phyloP scores from a whole-genome alignment of 2,888 invertebrate genomes.

The Aporophyla nigra region DNA sequence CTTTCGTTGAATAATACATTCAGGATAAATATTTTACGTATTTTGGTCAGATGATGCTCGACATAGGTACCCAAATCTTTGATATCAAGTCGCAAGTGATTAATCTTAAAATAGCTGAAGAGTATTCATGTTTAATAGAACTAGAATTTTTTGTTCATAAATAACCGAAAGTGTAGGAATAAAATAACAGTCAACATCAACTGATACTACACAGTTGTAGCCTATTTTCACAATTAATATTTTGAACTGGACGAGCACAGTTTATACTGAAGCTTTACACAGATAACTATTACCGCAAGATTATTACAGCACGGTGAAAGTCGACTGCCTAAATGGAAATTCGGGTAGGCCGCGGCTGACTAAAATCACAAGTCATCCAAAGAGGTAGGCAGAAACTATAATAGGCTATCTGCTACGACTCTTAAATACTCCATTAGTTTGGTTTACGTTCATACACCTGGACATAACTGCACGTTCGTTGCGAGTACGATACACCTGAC shows the following conservation, averaged over 20 bases:
- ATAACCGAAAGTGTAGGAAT: background rate
- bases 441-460: background rate
- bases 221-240: background rate
- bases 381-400: background rate
- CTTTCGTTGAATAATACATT: conserved; percentile 34
- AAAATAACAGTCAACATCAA: background rate
- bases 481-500: background rate
- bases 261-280: too few species aligned
- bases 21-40: conserved; percentile 7
- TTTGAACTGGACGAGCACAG: too few species aligned
- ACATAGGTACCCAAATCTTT: background rate
- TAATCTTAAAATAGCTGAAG: background rate
- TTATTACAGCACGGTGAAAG: too few species aligned
- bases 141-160: too few species aligned
- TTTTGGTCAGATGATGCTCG: background rate
- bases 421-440: background rate
- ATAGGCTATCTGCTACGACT: background rate
- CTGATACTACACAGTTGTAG: background rate
- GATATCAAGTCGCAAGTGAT: background rate
- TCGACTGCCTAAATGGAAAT: too few species aligned
- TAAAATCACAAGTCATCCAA: too few species aligned
- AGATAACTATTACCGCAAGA: too few species aligned
- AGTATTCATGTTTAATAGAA: background rate
- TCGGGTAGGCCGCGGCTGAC: too few species aligned
- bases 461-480: background rate